Base-by-base conservation (phyloP, 1,140 invertebrate genomes). In the Cherax destructor region DNA sequence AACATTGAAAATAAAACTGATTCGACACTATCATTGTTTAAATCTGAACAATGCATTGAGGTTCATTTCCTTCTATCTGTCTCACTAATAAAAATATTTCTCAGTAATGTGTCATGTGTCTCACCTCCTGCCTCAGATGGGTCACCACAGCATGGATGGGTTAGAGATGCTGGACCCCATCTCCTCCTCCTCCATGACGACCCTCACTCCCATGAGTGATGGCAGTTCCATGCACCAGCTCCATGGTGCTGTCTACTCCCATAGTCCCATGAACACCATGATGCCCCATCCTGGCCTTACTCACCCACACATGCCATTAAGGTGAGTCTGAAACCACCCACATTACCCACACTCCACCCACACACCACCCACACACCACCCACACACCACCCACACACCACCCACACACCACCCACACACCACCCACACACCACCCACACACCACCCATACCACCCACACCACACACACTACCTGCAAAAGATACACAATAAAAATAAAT, bases 61-160 rank as follows among this genome's bases (percentile, higher is more conserved):
- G n/a, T n/a, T 59, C 24, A 24, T 84, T 11, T 65, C 13, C 18
- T 5, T 65, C 13, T 65, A 7, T 65, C 13, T 65, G 6, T 65
- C 76, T 50, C 61, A 6, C 78, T 52, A 18, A 88, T 93, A 2
- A 93, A 94, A 61, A 93, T 94, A 86, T 93, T 94, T 83, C 91
- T 92, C 86, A 93, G 86, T 90, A 92, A 88, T n/a, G 88, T 92
- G 16, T 86, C 88, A 69, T 94, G 88, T 72, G 9, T 81, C 41
- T 92, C 59, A 56, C 59, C 30, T 41, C 52, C 74, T 59, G 77
- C 96, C 96, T 21, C 96, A 98, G 97, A 97, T 97, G 97, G 96
- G 96, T 52, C 97, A 98, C 94, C 97, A 97, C 92, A 97, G 97
- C n/a, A 98, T 98, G 97, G 98, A 98, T 94, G 97, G 97, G n/a